Conservation (phyloP, 1,140 invertebrate species). For the Drosophila lacertosa region DNA sequence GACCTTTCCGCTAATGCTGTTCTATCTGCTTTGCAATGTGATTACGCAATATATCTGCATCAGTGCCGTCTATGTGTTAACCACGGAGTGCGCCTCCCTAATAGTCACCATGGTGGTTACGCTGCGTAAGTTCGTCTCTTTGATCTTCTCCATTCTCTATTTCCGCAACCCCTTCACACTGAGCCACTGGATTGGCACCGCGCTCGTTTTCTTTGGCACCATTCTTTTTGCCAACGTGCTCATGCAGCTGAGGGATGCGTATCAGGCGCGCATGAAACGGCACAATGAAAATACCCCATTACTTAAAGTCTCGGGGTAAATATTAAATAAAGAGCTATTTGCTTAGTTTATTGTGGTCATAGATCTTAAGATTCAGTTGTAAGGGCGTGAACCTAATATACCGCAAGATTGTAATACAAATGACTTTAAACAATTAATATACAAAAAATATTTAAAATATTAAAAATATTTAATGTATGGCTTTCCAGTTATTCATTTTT, state of each 20-base stretch:
- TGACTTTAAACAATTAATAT: too few relatives aligned
- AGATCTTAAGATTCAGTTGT: too few relatives aligned
- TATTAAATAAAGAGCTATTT: not conserved
- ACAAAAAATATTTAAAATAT: too few relatives aligned
- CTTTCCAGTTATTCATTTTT: not conserved
- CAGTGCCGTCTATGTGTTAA: conserved; percentile 96
- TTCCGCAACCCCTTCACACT: conserved; percentile 97
- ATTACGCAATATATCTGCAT: conserved; percentile 98
- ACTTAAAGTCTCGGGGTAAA: not conserved
- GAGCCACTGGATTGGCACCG: conserved; percentile 95
- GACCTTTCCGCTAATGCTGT: conserved; percentile 89
- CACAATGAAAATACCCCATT: not conserved
- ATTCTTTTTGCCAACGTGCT: conserved; percentile 88
- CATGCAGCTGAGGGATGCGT: conserved; percentile 37
- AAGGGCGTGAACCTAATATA: too few relatives aligned
- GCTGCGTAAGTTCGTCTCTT: conserved; percentile 96
- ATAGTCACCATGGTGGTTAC: conserved; percentile 98
- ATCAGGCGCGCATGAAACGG: not conserved
- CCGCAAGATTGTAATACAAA: too few relatives aligned
- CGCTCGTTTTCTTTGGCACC: conserved; percentile 96
- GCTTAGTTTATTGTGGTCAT: not conserved
- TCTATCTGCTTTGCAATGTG: conserved; percentile 93
- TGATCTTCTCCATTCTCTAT: conserved; percentile 97
- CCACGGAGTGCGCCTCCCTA: conserved; percentile 95
- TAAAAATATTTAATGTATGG: not conserved